A percentile compares a stretch with the other conserved stretches of the same genome.
These are phyloP conservation scores for Aphrophora alni DNA, from an alignment of 2,888 invertebrate species.

Conservation along the genomic window DNA sequence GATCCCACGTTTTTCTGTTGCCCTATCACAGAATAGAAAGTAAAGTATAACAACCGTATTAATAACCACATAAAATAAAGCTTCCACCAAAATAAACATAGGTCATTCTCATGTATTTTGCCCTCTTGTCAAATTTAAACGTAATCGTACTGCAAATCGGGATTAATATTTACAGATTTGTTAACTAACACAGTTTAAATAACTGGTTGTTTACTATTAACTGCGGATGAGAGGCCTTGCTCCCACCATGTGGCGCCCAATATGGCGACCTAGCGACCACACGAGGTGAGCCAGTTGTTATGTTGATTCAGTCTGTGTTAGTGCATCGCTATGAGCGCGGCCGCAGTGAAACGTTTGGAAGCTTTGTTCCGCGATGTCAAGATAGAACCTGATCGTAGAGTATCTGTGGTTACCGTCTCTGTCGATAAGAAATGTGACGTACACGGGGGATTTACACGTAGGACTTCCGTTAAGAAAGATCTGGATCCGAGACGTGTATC, in stretches of 20 bases:
- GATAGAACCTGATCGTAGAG: constrained; percentile 60
- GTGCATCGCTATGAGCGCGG: constrained; percentile 55
- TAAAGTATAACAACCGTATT: too few species aligned
- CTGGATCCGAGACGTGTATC: constrained; percentile 60
- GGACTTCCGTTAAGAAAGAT: constrained; percentile 58
- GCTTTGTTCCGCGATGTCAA: constrained; percentile 73
- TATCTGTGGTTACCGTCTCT: constrained; percentile 60
- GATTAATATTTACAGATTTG: too few species aligned
- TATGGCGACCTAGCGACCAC: not conserved
- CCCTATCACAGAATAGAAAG: too few species aligned
- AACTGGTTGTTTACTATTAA: too few species aligned
- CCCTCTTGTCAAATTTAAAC: too few species aligned
- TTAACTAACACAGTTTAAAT: too few species aligned
- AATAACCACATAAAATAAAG: too few species aligned
- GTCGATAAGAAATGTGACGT: constrained; percentile 74
- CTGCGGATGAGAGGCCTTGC: too few species aligned
- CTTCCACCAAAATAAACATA: too few species aligned
- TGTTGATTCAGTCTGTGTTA: not conserved
- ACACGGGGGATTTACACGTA: constrained; percentile 63
- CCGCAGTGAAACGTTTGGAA: constrained; percentile 74
- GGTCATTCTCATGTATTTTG: too few species aligned
- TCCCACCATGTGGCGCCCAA: not conserved
- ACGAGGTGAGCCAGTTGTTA: not conserved
- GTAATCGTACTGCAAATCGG: too few species aligned
- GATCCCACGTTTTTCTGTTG: too few species aligned